Base-by-base conservation (phyloP, 2,888 invertebrate genomes). In the Clepsis dumicolana region DNA sequence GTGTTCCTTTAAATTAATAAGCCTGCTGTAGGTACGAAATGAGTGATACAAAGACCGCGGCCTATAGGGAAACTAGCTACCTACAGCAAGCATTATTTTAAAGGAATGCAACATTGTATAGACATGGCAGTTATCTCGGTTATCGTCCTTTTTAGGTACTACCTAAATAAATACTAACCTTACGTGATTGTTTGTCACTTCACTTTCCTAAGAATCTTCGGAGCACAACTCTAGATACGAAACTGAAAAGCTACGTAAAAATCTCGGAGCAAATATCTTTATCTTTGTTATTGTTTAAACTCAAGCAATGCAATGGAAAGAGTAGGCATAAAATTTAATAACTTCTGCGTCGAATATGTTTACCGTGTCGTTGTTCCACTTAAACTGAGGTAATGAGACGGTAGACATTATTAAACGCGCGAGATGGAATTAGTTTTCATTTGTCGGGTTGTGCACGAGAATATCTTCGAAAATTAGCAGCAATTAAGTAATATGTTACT, bases 271-370 rank as follows among this genome's bases (percentile, higher is more conserved):
- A 44, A 35, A 66, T 21, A 48, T 27, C 29, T 14, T 62, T 62
- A 66, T 66, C 66, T 25, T 21, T 56, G 27, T 38, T 16, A 32
- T 21, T 56, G 27, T 38, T 16, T 61, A 66, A 35, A 66, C 61
- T 44, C 32, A 61, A 29, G 12, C 8, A 41, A 24, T 24, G 59
- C 18, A 60, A 24, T 32, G n/a, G 53, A 44, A 44, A 3, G 32
- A 54, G 24, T 14, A 18, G 14, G n/a, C 35, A 24, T 32, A 54
- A 29, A 54, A 38, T 53, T 24, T 54, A 48, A 61, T 27, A 61
- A 60, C 32, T 44, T 25, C 24, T 29, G 16, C 29, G 16, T 50
- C 18, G 16, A 12, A 35, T 16, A 21, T 59, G 65, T 65, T 66
- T 62, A 66, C 54, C 18, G 48, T 62, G n/a, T 27, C 8, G 32